A percentile compares a stretch with the other conserved stretches of the same genome.
Evolutionary conservation across 2,113 vertebrate species (phyloP).

Genomic region (Pycnonotus jocosus): DNA sequence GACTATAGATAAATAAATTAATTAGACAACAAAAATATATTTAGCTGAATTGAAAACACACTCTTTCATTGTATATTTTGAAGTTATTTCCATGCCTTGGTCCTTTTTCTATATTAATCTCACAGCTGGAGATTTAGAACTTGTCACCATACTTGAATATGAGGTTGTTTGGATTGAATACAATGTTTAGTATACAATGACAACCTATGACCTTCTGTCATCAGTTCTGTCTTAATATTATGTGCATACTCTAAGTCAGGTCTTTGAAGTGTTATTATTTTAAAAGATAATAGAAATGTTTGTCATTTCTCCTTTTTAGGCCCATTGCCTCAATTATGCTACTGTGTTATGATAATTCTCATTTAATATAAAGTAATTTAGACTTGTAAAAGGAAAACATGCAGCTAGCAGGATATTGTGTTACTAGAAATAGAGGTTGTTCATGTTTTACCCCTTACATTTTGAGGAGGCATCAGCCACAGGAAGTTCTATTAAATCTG

Average conservation of each 20-base stretch:
- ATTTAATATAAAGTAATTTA: background rate
- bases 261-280: background rate
- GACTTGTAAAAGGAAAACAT: background rate
- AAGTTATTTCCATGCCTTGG: background rate
- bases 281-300: background rate
- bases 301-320: background rate
- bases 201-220: background rate
- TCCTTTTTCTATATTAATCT: background rate
- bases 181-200: background rate
- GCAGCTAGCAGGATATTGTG: background rate
- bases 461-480: background rate
- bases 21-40: background rate
- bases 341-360: background rate
- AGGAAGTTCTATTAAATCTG: background rate
- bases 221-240: background rate
- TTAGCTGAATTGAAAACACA: background rate
- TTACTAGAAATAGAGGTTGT: background rate
- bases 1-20: background rate
- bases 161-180: background rate
- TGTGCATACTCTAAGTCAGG: background rate
- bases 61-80: background rate
- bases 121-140: background rate
- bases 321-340: background rate
- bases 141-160: background rate
- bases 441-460: background rate